Percentiles rank a stretch among this genome's conserved stretches.
Evolutionary conservation across 2,888 invertebrate genomes (phyloP).

Genomic region (Geophilus truncorum): DNA sequence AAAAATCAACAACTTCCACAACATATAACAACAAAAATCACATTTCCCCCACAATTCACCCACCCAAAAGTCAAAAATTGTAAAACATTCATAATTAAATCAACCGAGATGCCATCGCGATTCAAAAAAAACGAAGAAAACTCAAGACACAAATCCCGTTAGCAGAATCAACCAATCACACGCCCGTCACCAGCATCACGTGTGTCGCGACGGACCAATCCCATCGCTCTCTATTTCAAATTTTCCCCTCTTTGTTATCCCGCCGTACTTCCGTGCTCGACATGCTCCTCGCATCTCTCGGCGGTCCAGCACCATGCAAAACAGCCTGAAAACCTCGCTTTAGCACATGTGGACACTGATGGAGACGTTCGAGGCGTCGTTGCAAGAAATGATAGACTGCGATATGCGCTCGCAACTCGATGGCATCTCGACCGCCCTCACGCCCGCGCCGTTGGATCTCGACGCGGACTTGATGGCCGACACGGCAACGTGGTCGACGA

Average conservation of each 20-base stretch:
- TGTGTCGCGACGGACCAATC: neutral
- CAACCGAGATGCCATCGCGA: neutral
- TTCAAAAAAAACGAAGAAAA: neutral
- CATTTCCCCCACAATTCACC: neutral
- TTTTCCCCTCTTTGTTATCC: constrained; percentile 27
- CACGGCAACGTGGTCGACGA: neutral
- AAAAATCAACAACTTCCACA: neutral
- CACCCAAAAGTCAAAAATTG: neutral
- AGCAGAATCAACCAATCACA: neutral
- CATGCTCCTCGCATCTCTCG: neutral
- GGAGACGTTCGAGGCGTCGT: constrained; percentile 51
- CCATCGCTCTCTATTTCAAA: neutral
- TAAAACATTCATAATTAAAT: neutral
- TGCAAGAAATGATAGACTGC: constrained; percentile 85
- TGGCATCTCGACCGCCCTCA: constrained; percentile 47
- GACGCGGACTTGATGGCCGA: constrained; percentile 8
- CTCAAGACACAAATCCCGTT: neutral
- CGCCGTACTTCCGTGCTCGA: constrained; percentile 6
- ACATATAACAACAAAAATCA: neutral
- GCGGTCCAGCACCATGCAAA: neutral
- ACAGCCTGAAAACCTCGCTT: neutral
- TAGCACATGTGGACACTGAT: neutral
- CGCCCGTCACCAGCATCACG: neutral
- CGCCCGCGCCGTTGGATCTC: neutral
- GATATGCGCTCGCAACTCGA: constrained; percentile 83